Conservation (phyloP, 2,113 vertebrate species). For the Anolis sagrei region DNA sequence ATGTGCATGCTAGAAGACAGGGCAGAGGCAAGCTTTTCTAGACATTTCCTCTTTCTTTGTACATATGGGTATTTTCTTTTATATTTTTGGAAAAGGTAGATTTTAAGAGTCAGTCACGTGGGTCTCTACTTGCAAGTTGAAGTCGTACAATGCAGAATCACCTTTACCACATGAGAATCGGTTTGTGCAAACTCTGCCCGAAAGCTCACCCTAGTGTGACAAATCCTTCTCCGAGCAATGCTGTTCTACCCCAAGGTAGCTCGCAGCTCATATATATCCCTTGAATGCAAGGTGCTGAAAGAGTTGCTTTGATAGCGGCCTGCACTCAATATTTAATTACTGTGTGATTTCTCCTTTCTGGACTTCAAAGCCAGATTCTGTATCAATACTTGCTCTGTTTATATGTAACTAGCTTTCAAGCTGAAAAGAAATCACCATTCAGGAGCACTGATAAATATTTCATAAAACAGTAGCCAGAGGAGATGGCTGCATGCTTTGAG, state of each 20-base stretch:
- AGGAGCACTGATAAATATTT: constrained; percentile 63
- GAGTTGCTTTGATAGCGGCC: constrained; percentile 36
- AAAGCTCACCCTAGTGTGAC: background rate
- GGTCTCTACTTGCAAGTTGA: background rate
- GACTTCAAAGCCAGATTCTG: constrained; percentile 54
- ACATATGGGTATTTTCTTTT: too few relatives aligned
- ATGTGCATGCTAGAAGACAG: too few relatives aligned
- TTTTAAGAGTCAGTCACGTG: too few relatives aligned
- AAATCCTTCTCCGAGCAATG: constrained; percentile 17
- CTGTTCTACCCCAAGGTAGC: background rate
- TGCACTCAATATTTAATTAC: constrained; percentile 63
- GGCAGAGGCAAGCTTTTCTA: too few relatives aligned
- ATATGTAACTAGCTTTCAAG: constrained; percentile 56
- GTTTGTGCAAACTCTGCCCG: background rate
- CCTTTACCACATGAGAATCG: background rate
- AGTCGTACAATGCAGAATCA: background rate
- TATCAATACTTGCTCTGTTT: constrained; percentile 63
- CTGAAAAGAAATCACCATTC: constrained; percentile 55
- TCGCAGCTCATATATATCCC: background rate
- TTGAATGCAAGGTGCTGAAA: background rate
- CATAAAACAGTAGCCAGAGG: constrained; percentile 55
- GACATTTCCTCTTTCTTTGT: too few relatives aligned
- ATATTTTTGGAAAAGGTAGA: too few relatives aligned
- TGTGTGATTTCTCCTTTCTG: constrained; percentile 41
- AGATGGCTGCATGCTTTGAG: constrained; percentile 49